A percentile compares a stretch with the other conserved stretches of the same genome.
Evolutionary conservation across 2,797 vertebrate genomes (phyloP).

Genomic region (Pogonophryne albipinna): DNA sequence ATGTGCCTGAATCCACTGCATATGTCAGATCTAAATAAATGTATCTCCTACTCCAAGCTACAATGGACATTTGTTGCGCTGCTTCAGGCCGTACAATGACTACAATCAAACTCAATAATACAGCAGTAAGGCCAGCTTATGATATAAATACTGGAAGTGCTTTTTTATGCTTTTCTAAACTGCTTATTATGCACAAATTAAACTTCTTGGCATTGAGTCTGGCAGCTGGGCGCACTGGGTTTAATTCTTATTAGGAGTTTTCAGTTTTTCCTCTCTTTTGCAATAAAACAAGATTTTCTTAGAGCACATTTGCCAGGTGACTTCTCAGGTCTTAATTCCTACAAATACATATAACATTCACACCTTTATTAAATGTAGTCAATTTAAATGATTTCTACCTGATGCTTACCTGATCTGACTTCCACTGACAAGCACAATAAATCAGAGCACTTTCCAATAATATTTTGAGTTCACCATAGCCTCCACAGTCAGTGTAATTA

Average conservation of each 20-base stretch:
- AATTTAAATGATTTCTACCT: conserved; percentile 6
- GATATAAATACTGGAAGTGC: background rate
- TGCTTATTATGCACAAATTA: conserved; percentile 5
- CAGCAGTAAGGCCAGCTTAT: background rate
- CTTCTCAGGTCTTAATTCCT: conserved; percentile 17
- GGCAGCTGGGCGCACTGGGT: conserved; percentile 12
- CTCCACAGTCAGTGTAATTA: conserved; percentile 53
- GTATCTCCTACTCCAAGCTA: background rate
- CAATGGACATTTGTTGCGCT: background rate
- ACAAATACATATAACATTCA: conserved; percentile 6
- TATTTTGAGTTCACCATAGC: conserved; percentile 39
- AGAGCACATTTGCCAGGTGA: conserved; percentile 4
- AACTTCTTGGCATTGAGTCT: background rate
- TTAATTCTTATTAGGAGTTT: conserved; percentile 22
- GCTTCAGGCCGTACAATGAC: background rate
- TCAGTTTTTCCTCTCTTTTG: conserved; percentile 28
- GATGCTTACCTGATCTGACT: conserved; percentile 23
- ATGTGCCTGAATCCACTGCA: background rate
- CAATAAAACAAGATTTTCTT: conserved; percentile 29
- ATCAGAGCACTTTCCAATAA: conserved; percentile 42
- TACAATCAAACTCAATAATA: conserved; percentile 1
- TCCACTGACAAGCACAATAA: conserved; percentile 31
- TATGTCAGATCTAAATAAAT: background rate
- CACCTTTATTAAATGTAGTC: conserved; percentile 11
- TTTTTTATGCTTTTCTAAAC: conserved; percentile 2